Evolutionary conservation across 2,797 vertebrate genomes (phyloP), one percentile per base, ranked within the genome.

Genomic region (Ptychadena robeensis): DNA sequence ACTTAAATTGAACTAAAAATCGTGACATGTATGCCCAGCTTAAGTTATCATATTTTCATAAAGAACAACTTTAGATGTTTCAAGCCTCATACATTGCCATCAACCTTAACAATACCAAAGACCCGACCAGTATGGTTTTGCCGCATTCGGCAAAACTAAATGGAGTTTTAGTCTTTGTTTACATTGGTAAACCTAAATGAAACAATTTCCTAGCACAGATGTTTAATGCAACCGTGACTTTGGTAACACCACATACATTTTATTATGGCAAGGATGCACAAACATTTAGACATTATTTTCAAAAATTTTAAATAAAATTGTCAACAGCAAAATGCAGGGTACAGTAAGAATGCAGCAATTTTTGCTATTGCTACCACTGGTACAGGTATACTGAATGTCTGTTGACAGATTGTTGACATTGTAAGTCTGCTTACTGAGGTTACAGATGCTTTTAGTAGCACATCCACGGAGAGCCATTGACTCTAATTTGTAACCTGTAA

Each of bases 381-480:
- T 72, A 9, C 69, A 72, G 37, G 14, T 28, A 30, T 38, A 18
- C 25, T 48, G 12, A 14, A 30, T 25, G 25, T 8, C 12, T 3
- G 25, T 37, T 6, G 32, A n/a, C 6, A 25, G 1, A 10, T 25
- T 18, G 25, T 5, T 18, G 22, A 11, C 15, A 5, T 2, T 73
- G 25, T 31, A 15, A 57, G 28, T 1, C 44, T 73, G 71, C 2
- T 8, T 59, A 12, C 27, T 38, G 35, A 73, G 44, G n/a, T 73
- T 30, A 10, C 71, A 73, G 27, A 73, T 31, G 28, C 40, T 73
- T 57, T 73, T 53, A 28, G 28, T 73, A 30, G 71, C 40, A 30
- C 71, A 73, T 28, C 71, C 71, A 34, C 71, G 71, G 9, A 25
- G 6, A 12, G 71, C 15, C 31, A 28, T 18, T 9, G 31, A 34